phyloP scores from a whole-genome alignment of 2,113 vertebrate species.

The Tyrannus savana region DNA sequence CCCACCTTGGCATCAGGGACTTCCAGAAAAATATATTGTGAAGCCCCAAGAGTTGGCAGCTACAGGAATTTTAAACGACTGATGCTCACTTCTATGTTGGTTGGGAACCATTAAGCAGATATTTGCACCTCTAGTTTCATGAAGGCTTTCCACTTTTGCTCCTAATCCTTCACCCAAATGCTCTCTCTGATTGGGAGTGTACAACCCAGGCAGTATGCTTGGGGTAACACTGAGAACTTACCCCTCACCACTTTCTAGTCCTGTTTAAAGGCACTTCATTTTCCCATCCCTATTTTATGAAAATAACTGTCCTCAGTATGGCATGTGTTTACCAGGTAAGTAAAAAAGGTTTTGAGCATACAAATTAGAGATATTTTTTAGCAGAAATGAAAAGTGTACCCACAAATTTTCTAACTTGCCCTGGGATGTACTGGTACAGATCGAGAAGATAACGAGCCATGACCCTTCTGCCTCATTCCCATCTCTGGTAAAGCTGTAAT shows the following conservation, averaged over 20 bases:
- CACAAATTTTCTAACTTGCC: background rate
- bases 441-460: background rate
- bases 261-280: background rate
- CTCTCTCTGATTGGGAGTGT: background rate
- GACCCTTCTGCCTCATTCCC: background rate
- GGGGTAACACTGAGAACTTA: background rate
- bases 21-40: background rate
- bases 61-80: background rate
- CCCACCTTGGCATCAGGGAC: background rate
- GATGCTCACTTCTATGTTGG: background rate
- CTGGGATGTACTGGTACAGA: background rate
- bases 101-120: background rate
- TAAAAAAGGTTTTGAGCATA: background rate
- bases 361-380: background rate
- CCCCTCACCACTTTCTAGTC: background rate
- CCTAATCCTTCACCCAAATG: background rate
- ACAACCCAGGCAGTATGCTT: background rate
- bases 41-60: background rate
- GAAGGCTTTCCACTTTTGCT: background rate
- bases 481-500: background rate
- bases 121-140: background rate
- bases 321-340: background rate
- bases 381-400: background rate
- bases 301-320: background rate
- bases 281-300: background rate